phyloP scores from a whole-genome alignment of 2,797 vertebrate genomes.

The Gadopsis bispinosus region DNA sequence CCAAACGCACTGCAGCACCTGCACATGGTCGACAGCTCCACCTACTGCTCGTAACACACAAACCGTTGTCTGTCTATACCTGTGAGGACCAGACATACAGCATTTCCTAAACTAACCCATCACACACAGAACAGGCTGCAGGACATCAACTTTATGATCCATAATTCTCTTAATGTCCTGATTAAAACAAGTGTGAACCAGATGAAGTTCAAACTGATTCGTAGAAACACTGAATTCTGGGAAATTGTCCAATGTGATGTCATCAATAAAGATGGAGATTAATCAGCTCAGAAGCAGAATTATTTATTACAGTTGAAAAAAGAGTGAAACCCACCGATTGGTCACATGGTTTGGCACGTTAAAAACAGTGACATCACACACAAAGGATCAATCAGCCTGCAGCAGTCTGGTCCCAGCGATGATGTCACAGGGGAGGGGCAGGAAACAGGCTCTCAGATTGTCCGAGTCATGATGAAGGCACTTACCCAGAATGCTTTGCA shows the following conservation, averaged over 20 bases:
- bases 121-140: neutral
- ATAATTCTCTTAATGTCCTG: neutral
- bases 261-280: slow-evolving; percentile 35
- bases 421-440: slow-evolving; percentile 39
- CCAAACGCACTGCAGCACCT: slow-evolving; percentile 74
- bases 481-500: slow-evolving; percentile 90
- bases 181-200: neutral
- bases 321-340: slow-evolving; percentile 37
- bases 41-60: slow-evolving; percentile 69
- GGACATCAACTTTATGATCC: neutral
- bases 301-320: slow-evolving; percentile 80
- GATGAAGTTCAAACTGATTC: neutral
- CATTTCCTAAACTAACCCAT: too few relatives aligned
- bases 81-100: neutral
- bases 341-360: slow-evolving; percentile 72
- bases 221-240: neutral
- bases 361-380: slow-evolving; percentile 56
- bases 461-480: slow-evolving; percentile 89
- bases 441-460: slow-evolving; percentile 65
- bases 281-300: slow-evolving; percentile 48
- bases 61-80: neutral
- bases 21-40: slow-evolving; percentile 77
- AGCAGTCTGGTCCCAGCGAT: slow-evolving; percentile 38
- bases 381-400: slow-evolving; percentile 41
- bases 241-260: slow-evolving; percentile 5